Conservation (phyloP, 2,113 vertebrate genomes). For the Malurus cyaneus region DNA sequence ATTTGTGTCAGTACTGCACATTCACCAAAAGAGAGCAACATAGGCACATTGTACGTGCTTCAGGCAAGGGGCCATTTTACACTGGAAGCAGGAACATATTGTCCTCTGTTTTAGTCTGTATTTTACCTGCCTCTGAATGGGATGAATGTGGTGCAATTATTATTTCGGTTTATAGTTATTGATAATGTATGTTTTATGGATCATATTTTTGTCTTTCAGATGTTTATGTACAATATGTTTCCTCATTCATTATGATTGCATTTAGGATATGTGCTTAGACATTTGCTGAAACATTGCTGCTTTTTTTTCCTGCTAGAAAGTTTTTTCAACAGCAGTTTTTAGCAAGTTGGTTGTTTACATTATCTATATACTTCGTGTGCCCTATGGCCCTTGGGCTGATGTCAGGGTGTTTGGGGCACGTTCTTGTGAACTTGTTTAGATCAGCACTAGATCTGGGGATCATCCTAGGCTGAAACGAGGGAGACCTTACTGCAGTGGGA, state of each 20-base stretch:
- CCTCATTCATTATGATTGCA: constrained; percentile 48
- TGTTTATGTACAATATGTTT: constrained; percentile 56
- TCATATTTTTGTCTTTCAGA: constrained; percentile 64
- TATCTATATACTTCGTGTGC: rapidly evolving
- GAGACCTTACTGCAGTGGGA: neutral
- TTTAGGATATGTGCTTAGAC: constrained; percentile 41
- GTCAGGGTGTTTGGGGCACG: neutral
- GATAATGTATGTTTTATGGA: constrained; percentile 48
- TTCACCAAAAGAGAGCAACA: constrained; percentile 79
- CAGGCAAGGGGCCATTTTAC: constrained; percentile 36
- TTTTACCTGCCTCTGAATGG: constrained; percentile 57
- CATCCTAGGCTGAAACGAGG: rapidly evolving
- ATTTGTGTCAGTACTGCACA: constrained; percentile 63
- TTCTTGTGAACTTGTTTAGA: neutral
- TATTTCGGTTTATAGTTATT: constrained; percentile 58
- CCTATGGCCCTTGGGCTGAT: neutral
- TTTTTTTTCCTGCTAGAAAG: constrained; percentile 42
- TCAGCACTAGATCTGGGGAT: rapidly evolving
- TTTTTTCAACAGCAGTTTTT: neutral
- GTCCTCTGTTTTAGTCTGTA: neutral
- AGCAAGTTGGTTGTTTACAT: neutral
- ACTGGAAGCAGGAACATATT: neutral
- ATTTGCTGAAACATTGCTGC: constrained; percentile 41
- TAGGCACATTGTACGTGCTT: constrained; percentile 17
- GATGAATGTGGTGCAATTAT: constrained; percentile 61